A percentile compares a stretch with the other conserved stretches of the same genome.
Conservation (phyloP, 2,113 vertebrate species). For the Dicaeum eximium region DNA sequence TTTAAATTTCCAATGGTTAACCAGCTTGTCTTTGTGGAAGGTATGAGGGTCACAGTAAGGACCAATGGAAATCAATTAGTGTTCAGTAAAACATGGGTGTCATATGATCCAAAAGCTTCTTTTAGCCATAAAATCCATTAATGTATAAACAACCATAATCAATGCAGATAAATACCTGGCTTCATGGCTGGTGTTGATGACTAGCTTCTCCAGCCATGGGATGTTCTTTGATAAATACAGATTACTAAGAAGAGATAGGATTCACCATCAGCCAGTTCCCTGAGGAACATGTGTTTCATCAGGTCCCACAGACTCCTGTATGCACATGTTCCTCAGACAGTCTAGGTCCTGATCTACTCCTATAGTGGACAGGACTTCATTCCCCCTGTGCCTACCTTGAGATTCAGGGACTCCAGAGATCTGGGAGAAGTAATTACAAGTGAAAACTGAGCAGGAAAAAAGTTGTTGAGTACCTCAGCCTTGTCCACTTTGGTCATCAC, state of each 20-base stretch:
- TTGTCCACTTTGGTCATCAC: not conserved
- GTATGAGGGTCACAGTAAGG: not conserved
- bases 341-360: not conserved
- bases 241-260: not conserved
- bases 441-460: not conserved
- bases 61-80: not conserved
- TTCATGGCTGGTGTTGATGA: not conserved
- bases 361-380: not conserved
- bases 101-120: not conserved
- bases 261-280: not conserved
- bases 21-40: not conserved
- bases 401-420: not conserved
- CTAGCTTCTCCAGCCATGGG: not conserved
- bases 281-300: not conserved
- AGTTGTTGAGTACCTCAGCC: not conserved
- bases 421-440: not conserved
- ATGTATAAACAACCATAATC: not conserved
- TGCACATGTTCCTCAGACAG: not conserved
- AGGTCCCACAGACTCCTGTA: not conserved
- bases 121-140: not conserved
- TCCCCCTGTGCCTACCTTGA: not conserved
- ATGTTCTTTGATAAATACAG: not conserved
- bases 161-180: not conserved
- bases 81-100: not conserved
- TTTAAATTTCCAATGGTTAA: not conserved